Conservation (phyloP, 2,113 vertebrate genomes). For the Entelurus aequoreus region DNA sequence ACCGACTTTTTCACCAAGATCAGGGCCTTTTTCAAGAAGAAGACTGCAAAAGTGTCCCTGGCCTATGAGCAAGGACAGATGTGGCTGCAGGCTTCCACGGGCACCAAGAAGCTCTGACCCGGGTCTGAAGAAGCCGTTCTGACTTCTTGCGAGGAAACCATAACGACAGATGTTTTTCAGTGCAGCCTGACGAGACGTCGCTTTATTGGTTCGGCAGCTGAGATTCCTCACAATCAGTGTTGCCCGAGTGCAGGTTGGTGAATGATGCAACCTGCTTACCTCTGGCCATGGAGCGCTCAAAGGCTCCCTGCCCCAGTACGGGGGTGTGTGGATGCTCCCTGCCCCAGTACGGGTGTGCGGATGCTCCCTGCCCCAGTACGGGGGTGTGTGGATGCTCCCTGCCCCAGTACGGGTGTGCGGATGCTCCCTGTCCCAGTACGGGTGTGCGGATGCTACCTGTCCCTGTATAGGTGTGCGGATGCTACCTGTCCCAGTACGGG, state of each 20-base stretch:
- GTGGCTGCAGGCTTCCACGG: neutral
- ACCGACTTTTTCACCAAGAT: neutral
- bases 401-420: too few species aligned
- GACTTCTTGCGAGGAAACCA: neutral
- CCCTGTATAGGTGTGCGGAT: too few species aligned
- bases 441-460: neutral
- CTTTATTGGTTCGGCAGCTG: conserved; percentile 35
- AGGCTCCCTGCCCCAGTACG: neutral
- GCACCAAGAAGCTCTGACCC: neutral
- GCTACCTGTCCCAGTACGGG: neutral
- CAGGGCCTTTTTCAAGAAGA: neutral
- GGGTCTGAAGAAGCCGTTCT: neutral
- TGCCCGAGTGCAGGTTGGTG: neutral
- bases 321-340: too few species aligned
- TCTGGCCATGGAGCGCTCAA: neutral
- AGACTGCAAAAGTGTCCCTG: conserved; percentile 1
- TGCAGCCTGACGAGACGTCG: conserved; percentile 1
- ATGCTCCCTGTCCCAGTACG: neutral
- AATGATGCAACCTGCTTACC: neutral
- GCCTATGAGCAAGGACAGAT: neutral
- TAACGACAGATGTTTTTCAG: neutral
- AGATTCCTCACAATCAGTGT: neutral
- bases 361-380: too few species aligned
- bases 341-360: too few species aligned
- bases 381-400: too few species aligned